Percentiles rank a stretch among this genome's conserved stretches.
These are phyloP conservation scores for Lepidurus apus DNA, from an alignment of 1,140 invertebrate species.

Conservation along the genomic window DNA sequence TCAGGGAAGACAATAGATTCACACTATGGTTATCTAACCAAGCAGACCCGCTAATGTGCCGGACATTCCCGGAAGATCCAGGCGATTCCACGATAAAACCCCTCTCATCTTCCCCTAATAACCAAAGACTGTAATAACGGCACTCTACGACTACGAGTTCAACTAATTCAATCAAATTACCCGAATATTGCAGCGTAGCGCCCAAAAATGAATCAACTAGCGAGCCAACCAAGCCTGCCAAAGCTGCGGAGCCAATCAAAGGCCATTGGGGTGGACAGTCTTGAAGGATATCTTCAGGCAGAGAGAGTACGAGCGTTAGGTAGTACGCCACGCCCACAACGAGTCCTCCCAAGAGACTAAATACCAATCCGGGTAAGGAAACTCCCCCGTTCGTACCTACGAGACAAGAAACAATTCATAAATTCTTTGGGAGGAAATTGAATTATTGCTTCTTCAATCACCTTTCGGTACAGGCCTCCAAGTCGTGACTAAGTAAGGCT, in stretches of 20 bases:
- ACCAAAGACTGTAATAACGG: constrained; percentile 34
- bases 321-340: constrained; percentile 69
- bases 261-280: constrained; percentile 73
- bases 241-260: constrained; percentile 61
- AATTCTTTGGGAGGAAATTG: constrained; percentile 18
- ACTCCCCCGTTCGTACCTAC: constrained; percentile 78
- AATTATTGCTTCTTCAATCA: constrained; percentile 40
- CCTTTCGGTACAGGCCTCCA: constrained; percentile 68
- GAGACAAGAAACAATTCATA: not conserved
- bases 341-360: constrained; percentile 68
- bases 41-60: constrained; percentile 67
- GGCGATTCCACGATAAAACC: constrained; percentile 68
- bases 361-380: constrained; percentile 61
- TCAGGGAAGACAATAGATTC: constrained; percentile 73
- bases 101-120: constrained; percentile 53
- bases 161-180: constrained; percentile 46
- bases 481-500: constrained; percentile 72
- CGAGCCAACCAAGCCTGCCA: constrained; percentile 72
- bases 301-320: constrained; percentile 57
- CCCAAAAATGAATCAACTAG: constrained; percentile 77
- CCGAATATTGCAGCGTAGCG: constrained; percentile 78
- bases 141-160: not conserved
- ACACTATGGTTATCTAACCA: constrained; percentile 87
- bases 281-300: constrained; percentile 54
- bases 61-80: constrained; percentile 56